Evolutionary conservation across 2,113 vertebrate species (phyloP).

Genomic region (Xiphorhynchus elegans): DNA sequence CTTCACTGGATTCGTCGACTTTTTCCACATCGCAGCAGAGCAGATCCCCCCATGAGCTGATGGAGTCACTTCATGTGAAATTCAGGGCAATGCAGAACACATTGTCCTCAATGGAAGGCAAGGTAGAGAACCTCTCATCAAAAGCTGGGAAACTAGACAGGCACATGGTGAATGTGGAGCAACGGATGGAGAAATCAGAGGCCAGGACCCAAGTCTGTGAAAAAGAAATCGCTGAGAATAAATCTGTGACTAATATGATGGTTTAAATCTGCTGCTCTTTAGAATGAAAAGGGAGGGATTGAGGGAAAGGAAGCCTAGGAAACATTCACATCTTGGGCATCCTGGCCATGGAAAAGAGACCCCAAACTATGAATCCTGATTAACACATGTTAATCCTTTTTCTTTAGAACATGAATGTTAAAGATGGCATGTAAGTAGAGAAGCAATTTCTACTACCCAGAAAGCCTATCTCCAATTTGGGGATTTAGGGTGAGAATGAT

Average conservation of each 20-base stretch:
- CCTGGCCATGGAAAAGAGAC: slow-evolving; percentile 60
- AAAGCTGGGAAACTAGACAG: slow-evolving; percentile 82
- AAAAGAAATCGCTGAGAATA: slow-evolving; percentile 85
- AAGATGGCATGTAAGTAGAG: slow-evolving; percentile 28
- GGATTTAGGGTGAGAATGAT: slow-evolving; percentile 30
- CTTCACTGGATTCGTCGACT: slow-evolving; percentile 74
- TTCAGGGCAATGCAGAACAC: slow-evolving; percentile 79
- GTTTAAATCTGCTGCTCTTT: slow-evolving; percentile 75
- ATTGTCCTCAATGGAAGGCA: slow-evolving; percentile 82
- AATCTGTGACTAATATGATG: slow-evolving; percentile 77
- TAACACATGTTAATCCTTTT: slow-evolving; percentile 19
- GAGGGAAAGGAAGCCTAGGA: slow-evolving; percentile 65
- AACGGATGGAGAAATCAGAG: slow-evolving; percentile 83
- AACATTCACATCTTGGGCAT: slow-evolving; percentile 69
- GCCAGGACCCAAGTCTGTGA: slow-evolving; percentile 83
- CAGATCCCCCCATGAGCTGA: slow-evolving; percentile 77
- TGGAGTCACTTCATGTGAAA: slow-evolving; percentile 79
- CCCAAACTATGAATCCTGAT: slow-evolving; percentile 56
- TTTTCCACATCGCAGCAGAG: slow-evolving; percentile 77
- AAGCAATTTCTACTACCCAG: slow-evolving; percentile 18
- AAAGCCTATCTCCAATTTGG: slow-evolving; percentile 37
- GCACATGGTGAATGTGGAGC: slow-evolving; percentile 81
- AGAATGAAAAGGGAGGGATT: slow-evolving; percentile 74
- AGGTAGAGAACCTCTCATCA: slow-evolving; percentile 81
- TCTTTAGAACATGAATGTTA: slow-evolving; percentile 32